These are phyloP conservation scores for Spea hammondii DNA, from an alignment of 2,797 vertebrate species.

Conservation along the genomic window DNA sequence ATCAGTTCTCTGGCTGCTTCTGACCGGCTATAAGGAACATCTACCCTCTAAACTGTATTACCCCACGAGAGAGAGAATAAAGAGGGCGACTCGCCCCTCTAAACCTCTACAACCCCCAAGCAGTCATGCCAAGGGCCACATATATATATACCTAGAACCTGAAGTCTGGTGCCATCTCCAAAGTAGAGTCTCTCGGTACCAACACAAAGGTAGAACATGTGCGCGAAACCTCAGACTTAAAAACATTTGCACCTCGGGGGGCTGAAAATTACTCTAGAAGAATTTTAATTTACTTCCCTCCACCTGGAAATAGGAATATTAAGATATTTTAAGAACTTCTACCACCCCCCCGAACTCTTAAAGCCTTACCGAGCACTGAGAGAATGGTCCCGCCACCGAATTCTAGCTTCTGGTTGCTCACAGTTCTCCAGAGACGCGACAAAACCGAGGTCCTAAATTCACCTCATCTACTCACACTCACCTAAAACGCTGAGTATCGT, in stretches of 20 bases:
- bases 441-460: conserved; percentile 4
- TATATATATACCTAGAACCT: conserved; percentile 24
- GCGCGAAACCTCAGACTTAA: not conserved
- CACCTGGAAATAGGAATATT: no score
- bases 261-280: no score
- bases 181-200: conserved; percentile 43
- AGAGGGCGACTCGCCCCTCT: no score
- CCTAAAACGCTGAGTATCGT: conserved; percentile 50
- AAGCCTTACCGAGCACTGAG: conserved; percentile 30
- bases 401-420: conserved; percentile 26
- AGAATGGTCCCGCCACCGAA: conserved; percentile 31
- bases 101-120: no score
- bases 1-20: no score
- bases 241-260: no score
- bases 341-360: not conserved
- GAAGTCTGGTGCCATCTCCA: conserved; percentile 40
- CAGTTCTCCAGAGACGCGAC: conserved; percentile 5
- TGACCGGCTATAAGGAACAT: no score
- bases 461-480: conserved; percentile 27
- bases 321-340: not conserved
- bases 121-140: not conserved
- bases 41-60: no score
- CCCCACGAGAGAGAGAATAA: no score
- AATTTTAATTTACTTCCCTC: no score
- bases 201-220: conserved; percentile 12